phyloP scores from a whole-genome alignment of 2,113 vertebrate species.

The Elgaria multicarinata region DNA sequence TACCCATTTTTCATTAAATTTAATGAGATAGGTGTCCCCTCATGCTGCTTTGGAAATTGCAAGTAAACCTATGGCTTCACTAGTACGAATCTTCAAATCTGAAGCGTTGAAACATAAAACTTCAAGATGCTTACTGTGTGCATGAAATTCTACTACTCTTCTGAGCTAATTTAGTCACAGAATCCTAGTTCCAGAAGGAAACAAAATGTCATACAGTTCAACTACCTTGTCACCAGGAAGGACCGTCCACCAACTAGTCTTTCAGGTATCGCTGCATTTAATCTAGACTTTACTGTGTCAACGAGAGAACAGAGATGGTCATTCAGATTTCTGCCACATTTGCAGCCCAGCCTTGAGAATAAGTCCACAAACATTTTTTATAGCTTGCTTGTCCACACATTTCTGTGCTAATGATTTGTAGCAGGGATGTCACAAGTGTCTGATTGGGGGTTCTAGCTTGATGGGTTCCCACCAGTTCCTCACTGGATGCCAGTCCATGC shows the following conservation, averaged over 20 bases:
- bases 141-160: not conserved
- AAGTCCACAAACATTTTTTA: not conserved
- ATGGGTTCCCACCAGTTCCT: too few species aligned
- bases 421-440: too few species aligned
- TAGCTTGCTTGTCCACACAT: not conserved
- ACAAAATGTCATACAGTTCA: not conserved
- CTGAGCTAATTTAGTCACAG: not conserved
- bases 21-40: not conserved
- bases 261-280: not conserved
- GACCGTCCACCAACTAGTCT: not conserved
- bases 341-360: not conserved
- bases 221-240: too few species aligned
- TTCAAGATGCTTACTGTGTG: not conserved
- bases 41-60: not conserved
- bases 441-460: too few species aligned
- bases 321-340: not conserved
- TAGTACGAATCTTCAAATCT: not conserved
- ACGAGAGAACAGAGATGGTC: not conserved
- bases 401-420: not conserved
- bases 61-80: not conserved
- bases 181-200: not conserved
- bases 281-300: not conserved
- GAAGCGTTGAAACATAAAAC: not conserved
- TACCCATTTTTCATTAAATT: not conserved
- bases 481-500: too few species aligned